Base-by-base conservation (phyloP, 1,140 invertebrate genomes). In the Neuroterus valhalla region DNA sequence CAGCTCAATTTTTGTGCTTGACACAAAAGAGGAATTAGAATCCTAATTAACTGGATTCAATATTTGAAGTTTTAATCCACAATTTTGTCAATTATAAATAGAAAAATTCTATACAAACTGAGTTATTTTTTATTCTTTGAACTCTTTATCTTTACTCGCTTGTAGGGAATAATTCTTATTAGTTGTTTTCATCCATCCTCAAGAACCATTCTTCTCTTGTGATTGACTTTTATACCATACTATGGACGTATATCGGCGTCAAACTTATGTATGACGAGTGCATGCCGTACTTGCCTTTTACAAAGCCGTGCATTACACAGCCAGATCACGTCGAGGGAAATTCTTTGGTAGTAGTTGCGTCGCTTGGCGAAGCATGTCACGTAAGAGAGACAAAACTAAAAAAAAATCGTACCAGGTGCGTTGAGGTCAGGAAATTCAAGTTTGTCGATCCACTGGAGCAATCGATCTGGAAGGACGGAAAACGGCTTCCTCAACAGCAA, bases 211-310 rank as follows among this genome's bases (percentile, higher is more conserved):
- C n/a, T n/a, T n/a, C 8, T 23, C 10, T 55, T 55, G n/a, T 19
- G 17, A 19, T 8, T 52, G 48, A 14, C 14, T 55, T 11, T 19
- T 55, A 21, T 55, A 55, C 23, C 19, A 55, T 55, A 21, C n/a
- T n/a, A n/a, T n/a, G n/a, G 14, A 55, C 21, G 50, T 55, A 55
- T 23, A 55, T 23, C 50, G 21, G 17, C 19, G 50, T 55, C 50
- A 55, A 23, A 23, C 50, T 55, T 19, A 55, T 26, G 52, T 55
- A 55, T 55, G 52, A 26, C 52, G 52, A 26, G 21, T 23, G 26
- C 52, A 55, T 55, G 21, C 52, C 23, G 50, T 23, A 55, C 26
- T 55, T 21, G 10, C 14, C n/a, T 15, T 15, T 62, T 62, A 26
- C 21, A 31, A 31, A 31, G 21, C 52, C 31, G 11, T 15, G 52